Base-by-base conservation (phyloP, 2,888 invertebrate species). In the Ornithoptera priamus region DNA sequence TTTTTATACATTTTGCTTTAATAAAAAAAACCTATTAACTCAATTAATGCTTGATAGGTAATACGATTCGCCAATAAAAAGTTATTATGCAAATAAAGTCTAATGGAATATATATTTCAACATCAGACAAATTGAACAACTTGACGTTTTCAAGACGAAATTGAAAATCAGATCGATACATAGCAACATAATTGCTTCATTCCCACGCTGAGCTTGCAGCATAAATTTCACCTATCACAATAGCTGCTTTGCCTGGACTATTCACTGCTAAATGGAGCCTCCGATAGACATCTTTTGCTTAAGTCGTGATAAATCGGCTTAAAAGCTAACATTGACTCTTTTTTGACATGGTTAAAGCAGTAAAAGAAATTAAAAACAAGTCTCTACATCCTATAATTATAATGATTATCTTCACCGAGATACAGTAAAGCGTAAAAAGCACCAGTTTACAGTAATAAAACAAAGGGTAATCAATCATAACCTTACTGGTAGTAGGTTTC, bases 161-260 rank as follows among this genome's bases (percentile, higher is more conserved):
- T 58, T 58, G 10, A 80, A 82, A 85, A 82, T 84, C 76, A 80
- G 77, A 83, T 81, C 81, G 81, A 82, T 84, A 78, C 82, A 82
- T 81, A 78, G 79, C 76, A 77, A 80, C 80, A 84, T 87, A 88
- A 88, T 87, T 89, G 84, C 86, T 85, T 83, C 81, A 88, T 87
- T 89, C 86, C 81, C 86, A 88, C 86, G 85, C 78, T 77, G 80
- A 77, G 67, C 70, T 80, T 85, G 81, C 83, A 85, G 85, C 85
- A 87, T 85, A 86, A 85, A 88, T 88, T 88, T 87, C 65, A 79
- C 83, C 81, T 80, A 79, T 82, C 83, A 87, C 89, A 87, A 88
- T 87, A 81, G 87, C 58, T 81, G 86, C 84, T 87, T 87, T 87
- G 85, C 84, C 81, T 82, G 84, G 85, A 85, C 84, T 84, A 84